Evolutionary conservation across 2,113 vertebrate genomes (phyloP).

Genomic region (Amblyopsis rosae): DNA sequence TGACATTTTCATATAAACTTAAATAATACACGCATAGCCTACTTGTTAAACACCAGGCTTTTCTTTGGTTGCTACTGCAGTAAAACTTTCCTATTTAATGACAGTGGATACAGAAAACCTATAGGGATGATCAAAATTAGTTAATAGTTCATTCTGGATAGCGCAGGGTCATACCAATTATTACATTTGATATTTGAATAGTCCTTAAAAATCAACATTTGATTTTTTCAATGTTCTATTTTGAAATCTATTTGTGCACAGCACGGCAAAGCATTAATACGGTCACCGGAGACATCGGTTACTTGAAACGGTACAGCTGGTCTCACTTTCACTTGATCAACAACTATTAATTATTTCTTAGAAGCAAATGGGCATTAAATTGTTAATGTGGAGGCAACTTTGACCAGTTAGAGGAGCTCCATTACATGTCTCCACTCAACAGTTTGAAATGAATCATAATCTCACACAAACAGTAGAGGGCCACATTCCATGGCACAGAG

Average conservation of each 20-base stretch:
- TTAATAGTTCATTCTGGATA: too few relatives aligned
- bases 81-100: background rate
- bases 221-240: background rate
- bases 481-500: background rate
- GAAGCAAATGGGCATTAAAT: background rate
- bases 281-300: conserved; percentile 10
- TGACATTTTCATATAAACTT: background rate
- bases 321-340: conserved; percentile 56
- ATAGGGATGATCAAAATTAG: too few relatives aligned
- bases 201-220: background rate
- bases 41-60: background rate
- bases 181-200: background rate
- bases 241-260: too few relatives aligned
- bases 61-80: background rate
- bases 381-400: too few relatives aligned
- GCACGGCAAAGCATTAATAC: too few relatives aligned
- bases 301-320: conserved; percentile 11
- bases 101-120: too few relatives aligned
- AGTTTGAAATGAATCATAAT: too few relatives aligned
- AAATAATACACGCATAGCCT: background rate
- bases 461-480: too few relatives aligned
- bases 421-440: too few relatives aligned
- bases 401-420: too few relatives aligned
- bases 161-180: background rate
- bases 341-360: conserved; percentile 57